Evolutionary conservation across 2,888 invertebrate species (phyloP), one percentile per base, ranked within the genome.

Genomic region (Monopis laevigella): DNA sequence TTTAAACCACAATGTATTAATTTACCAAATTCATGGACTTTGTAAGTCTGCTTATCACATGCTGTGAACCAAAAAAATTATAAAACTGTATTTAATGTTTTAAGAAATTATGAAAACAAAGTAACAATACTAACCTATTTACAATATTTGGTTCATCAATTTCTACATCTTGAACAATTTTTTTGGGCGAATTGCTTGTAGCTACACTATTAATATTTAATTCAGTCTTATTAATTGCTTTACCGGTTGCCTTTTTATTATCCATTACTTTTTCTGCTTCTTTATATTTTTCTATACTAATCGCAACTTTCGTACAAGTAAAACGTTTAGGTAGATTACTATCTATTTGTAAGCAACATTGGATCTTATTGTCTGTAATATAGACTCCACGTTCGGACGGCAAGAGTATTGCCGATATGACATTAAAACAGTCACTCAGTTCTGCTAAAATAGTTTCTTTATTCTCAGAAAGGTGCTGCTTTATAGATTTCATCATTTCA

Each of bases 401-500:
- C 54, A 83, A 59, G 35, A 86, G 66, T 16, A 75, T 72, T 45
- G 82, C 81, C 19, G 82, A 81, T 40, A 82, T 67, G 39, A 86
- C 60, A 51, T 78, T 73, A 51, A 87, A 85, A 51, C 82, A 82
- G 47, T 85, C 84, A 46, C 72, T 82, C 30, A 85, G 65, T 48
- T 83, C 84, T 0, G 82, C 71, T 29, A 84, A 56, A 13, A 86
- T 72, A 0, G 82, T 64, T 30, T 83, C 78, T 1, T 68, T 54
- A 40, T 67, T 73, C 18, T 65, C 64, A 0, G 66, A 49, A 1
- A 86, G 63, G 34, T 73, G 59, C 44, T 78, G 74, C 55, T 83
- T 84, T 43, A 87, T 78, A 2, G 86, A 85, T 41, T 86, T 89
- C 52, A 88, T 82, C 86, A 94, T 91, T 59, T 95, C 92, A 53